phyloP scores from a whole-genome alignment of 2,797 vertebrate genomes.

The Alfaro cultratus region DNA sequence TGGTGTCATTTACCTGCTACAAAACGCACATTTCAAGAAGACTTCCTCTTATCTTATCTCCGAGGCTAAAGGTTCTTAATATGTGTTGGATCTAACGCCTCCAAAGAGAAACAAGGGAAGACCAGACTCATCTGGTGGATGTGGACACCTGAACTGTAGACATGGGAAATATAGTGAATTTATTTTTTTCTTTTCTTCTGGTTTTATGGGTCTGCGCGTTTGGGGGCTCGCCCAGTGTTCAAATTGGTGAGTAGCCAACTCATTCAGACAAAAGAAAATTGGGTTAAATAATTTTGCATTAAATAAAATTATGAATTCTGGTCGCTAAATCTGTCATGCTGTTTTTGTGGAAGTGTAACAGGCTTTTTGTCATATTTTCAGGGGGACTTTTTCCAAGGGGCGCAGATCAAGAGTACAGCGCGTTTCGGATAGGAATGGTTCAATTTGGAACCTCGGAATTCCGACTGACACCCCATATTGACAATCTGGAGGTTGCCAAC shows the following conservation, averaged over 20 bases:
- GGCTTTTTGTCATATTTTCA: conserved; percentile 68
- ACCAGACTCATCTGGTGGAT: conserved; percentile 82
- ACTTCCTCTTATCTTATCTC: conserved; percentile 26
- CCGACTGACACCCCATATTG: conserved; percentile 96
- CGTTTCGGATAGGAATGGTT: conserved; percentile 98
- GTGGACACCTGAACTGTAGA: conserved; percentile 87
- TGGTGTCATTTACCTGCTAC: conserved; percentile 39
- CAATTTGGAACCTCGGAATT: conserved; percentile 95
- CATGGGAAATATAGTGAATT: conserved; percentile 95
- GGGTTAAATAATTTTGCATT: not conserved
- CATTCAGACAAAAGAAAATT: conserved; percentile 5
- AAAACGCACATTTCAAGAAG: conserved; percentile 22
- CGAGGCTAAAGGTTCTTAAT: conserved; percentile 54
- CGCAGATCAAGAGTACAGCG: conserved; percentile 99
- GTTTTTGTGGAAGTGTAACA: conserved; percentile 7
- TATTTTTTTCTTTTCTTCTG: conserved; percentile 88
- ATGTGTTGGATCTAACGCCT: conserved; percentile 88
- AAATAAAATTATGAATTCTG: not conserved
- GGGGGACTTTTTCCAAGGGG: conserved; percentile 97
- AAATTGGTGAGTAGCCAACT: conserved; percentile 90
- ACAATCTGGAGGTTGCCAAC: conserved; percentile 99
- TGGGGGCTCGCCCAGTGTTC: conserved; percentile 92
- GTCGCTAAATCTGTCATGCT: not conserved
- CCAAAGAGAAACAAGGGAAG: conserved; percentile 65
- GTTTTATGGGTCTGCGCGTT: conserved; percentile 91